These are phyloP conservation scores for Chanos chanos DNA, from an alignment of 2,797 vertebrate species.

Conservation along the genomic window DNA sequence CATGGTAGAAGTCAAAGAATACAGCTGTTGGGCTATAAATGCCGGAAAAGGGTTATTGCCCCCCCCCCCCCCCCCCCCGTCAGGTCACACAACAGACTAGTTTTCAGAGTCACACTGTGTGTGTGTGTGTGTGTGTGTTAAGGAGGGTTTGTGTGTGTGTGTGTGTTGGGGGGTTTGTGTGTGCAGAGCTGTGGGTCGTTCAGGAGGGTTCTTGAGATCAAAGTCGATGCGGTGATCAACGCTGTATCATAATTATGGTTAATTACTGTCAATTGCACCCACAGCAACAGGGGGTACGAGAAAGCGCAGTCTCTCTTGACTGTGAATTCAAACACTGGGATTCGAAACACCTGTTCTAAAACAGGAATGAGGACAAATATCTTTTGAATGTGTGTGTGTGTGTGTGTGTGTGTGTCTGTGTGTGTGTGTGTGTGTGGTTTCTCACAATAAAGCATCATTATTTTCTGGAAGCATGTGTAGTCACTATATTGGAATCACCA, in stretches of 20 bases:
- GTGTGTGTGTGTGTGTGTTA: neutral
- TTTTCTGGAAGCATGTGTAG: too few species aligned
- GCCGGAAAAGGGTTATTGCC: slow-evolving; percentile 29
- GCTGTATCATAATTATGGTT: slow-evolving; percentile 50
- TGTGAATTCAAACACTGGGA: neutral
- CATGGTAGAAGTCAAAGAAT: slow-evolving; percentile 26
- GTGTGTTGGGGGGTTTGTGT: neutral
- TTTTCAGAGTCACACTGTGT: neutral
- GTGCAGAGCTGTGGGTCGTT: too few species aligned
- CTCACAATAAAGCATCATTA: too few species aligned
- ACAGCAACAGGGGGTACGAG: slow-evolving; percentile 23
- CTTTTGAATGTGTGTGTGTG: too few species aligned
- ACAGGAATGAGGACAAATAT: too few species aligned
- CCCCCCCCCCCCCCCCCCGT: slow-evolving; percentile 24
- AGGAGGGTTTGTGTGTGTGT: slow-evolving; percentile 20
- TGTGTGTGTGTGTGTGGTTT: too few species aligned
- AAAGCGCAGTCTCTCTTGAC: neutral
- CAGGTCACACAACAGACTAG: slow-evolving; percentile 6
- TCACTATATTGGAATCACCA: too few species aligned
- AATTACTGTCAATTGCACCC: slow-evolving; percentile 55
- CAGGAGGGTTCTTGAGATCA: slow-evolving; percentile 48
- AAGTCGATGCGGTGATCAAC: slow-evolving; percentile 38
- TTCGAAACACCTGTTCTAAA: neutral
- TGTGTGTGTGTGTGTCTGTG: too few species aligned
- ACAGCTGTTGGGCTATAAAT: slow-evolving; percentile 32